These are phyloP conservation scores for Guaruba guarouba DNA, from an alignment of 2,113 vertebrate species.

Conservation along the genomic window DNA sequence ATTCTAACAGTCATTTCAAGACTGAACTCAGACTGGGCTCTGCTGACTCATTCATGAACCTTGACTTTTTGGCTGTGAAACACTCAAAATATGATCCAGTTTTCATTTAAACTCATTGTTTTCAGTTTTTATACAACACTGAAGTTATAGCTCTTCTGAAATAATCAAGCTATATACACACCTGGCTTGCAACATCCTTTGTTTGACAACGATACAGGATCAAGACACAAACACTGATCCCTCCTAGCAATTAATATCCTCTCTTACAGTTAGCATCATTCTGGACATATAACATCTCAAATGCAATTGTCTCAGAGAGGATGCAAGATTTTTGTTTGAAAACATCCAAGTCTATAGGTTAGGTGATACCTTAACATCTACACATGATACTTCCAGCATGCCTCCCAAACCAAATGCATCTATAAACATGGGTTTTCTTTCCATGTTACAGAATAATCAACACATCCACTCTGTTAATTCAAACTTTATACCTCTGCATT, in stretches of 20 bases:
- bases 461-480: neutral
- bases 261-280: neutral
- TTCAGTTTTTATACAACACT: neutral
- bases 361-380: neutral
- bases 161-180: neutral
- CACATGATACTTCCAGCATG: neutral
- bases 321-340: neutral
- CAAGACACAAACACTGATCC: neutral
- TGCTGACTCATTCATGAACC: neutral
- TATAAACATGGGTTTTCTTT: neutral
- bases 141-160: neutral
- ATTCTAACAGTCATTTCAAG: neutral
- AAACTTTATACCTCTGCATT: neutral
- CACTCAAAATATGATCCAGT: neutral
- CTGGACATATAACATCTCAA: neutral
- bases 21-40: neutral
- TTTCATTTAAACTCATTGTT: neutral
- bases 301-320: neutral
- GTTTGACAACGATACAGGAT: fast-evolving
- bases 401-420: neutral
- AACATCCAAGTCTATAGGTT: neutral
- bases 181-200: neutral
- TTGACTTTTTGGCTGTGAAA: neutral
- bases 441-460: neutral
- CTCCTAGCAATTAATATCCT: neutral